Evolutionary conservation across 2,113 vertebrate genomes (phyloP).

Genomic region (Lipophrys pholis): DNA sequence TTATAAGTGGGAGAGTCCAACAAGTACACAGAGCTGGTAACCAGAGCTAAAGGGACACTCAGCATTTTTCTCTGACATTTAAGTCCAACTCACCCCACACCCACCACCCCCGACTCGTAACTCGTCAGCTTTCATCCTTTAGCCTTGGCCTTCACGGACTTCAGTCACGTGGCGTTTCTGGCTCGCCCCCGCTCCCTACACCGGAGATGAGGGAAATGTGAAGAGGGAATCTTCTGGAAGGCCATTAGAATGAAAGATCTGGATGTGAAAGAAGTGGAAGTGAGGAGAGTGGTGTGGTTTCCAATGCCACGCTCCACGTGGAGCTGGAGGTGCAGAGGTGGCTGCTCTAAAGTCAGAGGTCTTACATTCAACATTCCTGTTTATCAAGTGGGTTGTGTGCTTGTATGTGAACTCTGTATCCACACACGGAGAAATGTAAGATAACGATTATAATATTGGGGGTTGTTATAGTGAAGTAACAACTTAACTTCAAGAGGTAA

Average conservation of each 20-base stretch:
- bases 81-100: constrained; percentile 29
- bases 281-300: neutral
- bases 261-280: neutral
- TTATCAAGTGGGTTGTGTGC: no score
- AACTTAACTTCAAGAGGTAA: no score
- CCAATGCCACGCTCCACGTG: constrained; percentile 20
- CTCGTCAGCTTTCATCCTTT: constrained; percentile 52
- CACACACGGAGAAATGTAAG: no score
- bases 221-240: no score
- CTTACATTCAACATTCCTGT: no score
- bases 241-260: no score
- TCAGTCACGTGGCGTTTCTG: constrained; percentile 38
- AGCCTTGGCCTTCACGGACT: constrained; percentile 50
- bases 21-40: constrained; percentile 31
- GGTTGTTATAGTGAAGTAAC: no score
- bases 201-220: no score
- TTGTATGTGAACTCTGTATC: no score
- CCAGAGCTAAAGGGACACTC: constrained; percentile 6
- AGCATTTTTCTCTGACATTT: constrained; percentile 34
- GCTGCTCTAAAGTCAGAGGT: neutral
- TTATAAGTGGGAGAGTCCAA: neutral
- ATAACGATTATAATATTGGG: no score
- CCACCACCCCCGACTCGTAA: constrained; percentile 14
- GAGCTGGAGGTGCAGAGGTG: constrained; percentile 19
- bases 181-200: constrained; percentile 2